These are phyloP conservation scores for Tachina fera DNA, from an alignment of 2,888 invertebrate species.

Conservation along the genomic window DNA sequence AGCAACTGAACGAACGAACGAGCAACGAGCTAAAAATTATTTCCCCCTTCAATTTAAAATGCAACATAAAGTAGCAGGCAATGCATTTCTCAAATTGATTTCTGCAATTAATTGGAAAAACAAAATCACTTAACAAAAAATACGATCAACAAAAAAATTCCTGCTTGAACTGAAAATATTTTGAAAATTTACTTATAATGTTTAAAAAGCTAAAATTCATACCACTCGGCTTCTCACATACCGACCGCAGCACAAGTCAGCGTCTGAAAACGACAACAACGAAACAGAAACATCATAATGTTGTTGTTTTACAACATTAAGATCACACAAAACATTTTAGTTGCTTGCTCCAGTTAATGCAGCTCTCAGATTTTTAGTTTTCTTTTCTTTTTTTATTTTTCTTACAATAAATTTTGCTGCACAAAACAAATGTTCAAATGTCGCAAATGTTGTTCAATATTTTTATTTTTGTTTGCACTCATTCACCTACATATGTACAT, in stretches of 20 bases:
- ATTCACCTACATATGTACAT: not conserved
- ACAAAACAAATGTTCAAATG: constrained; percentile 2
- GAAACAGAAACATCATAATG: constrained; percentile 23
- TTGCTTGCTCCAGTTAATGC: constrained; percentile 1
- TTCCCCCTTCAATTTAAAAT: constrained; percentile 56
- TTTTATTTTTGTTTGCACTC: constrained; percentile 9
- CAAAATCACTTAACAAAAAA: constrained; percentile 74
- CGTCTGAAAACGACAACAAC: not conserved
- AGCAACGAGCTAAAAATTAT: constrained; percentile 17
- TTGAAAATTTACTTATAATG: constrained; percentile 69
- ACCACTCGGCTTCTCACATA: constrained; percentile 13
- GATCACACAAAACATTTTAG: constrained; percentile 42
- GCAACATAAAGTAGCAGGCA: constrained; percentile 59
- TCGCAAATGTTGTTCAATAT: not conserved
- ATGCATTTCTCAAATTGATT: constrained; percentile 81
- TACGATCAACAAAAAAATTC: constrained; percentile 66
- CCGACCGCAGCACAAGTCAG: not conserved
- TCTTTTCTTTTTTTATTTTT: too few relatives aligned
- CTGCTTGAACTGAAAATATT: constrained; percentile 68
- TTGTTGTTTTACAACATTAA: constrained; percentile 49
- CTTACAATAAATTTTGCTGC: not conserved
- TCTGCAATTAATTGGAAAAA: constrained; percentile 80
- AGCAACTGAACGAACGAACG: not conserved
- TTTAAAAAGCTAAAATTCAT: constrained; percentile 55
- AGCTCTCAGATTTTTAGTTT: constrained; percentile 10